phyloP scores from a whole-genome alignment of 2,888 invertebrate genomes.

The Eristalis intricaria region DNA sequence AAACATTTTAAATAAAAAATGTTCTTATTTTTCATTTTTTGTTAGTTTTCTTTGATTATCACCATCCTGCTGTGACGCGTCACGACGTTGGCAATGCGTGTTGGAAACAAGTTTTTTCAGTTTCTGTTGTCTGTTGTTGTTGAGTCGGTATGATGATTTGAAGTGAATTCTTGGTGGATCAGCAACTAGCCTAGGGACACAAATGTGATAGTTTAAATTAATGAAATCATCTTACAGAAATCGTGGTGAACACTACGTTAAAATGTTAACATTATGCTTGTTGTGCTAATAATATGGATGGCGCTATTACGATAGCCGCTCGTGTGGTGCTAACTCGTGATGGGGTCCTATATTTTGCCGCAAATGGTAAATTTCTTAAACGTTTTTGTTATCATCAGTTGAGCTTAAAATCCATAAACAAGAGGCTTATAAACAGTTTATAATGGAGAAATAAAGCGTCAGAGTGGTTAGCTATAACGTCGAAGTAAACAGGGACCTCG shows the following conservation, averaged over 20 bases:
- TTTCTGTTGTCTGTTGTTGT: conserved; percentile 31
- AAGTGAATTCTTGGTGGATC: conserved; percentile 32
- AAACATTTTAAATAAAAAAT: conserved; percentile 72
- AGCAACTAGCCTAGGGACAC: conserved; percentile 46
- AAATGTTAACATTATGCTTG: no score
- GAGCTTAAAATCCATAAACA: no score
- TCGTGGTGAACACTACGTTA: no score
- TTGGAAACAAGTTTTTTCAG: background rate
- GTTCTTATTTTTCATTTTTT: conserved; percentile 28
- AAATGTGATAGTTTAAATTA: background rate
- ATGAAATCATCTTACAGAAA: background rate
- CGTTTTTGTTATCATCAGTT: no score
- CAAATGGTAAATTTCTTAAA: no score
- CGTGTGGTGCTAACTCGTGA: no score
- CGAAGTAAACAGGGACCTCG: no score
- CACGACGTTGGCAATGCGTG: conserved; percentile 35
- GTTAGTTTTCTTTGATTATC: conserved; percentile 18
- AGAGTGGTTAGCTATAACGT: no score
- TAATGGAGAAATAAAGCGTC: no score
- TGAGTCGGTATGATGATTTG: conserved; percentile 37
- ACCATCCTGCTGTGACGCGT: conserved; percentile 31
- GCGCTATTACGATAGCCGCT: background rate
- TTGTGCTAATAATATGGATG: background rate
- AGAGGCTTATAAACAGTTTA: no score
- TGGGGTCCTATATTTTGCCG: no score